Evolutionary conservation across 2,888 invertebrate genomes (phyloP), one percentile per base, ranked within the genome.

Genomic region (Hofmannophila pseudospretella): DNA sequence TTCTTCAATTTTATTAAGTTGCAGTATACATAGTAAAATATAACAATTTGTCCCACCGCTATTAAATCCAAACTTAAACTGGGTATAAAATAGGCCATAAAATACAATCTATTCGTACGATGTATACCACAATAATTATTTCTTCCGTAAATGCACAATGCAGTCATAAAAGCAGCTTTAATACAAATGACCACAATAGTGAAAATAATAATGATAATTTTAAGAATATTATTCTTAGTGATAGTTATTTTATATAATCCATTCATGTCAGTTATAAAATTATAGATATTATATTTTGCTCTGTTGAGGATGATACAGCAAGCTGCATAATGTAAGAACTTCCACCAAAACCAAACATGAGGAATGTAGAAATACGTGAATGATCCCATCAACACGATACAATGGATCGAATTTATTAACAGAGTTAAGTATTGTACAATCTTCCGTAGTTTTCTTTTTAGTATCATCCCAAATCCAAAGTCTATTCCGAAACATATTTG

Each of bases 401-500:
- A 13, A 19, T 16, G 13, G 19, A 12, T 19, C 9, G 34, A 1
- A 4, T 30, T 14, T 4, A 38, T n/a, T 1, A 29, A n/a, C 10
- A 31, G 7, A 12, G 30, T 26, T 2, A 19, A 31, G 25, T 16
- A 10, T 4, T 31, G 29, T 3, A 26, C 19, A 4, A 38, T 1
- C 1, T 7, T 4, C 25, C 38, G 16, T 23, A 25, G 26, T 3
- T 34, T 34, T 13, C 26, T 30, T 20, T 26, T 29, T 1, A 38
- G 3, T 4, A 26, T 10, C 3, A n/a, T 11, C 2, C 28, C 7
- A 20, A 38, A 38, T 3, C 38, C 38, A 30, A 34, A 30, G 12
- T 38, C 30, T 2, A 38, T 16, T 10, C 38, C 38, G 8, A 36
- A 36, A 19, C 14, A 16, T 8, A 36, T 32, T 20, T 36, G 32